Conservation (phyloP, 92 coral and sea anemone genomes). For the Paragorgia papillata region DNA sequence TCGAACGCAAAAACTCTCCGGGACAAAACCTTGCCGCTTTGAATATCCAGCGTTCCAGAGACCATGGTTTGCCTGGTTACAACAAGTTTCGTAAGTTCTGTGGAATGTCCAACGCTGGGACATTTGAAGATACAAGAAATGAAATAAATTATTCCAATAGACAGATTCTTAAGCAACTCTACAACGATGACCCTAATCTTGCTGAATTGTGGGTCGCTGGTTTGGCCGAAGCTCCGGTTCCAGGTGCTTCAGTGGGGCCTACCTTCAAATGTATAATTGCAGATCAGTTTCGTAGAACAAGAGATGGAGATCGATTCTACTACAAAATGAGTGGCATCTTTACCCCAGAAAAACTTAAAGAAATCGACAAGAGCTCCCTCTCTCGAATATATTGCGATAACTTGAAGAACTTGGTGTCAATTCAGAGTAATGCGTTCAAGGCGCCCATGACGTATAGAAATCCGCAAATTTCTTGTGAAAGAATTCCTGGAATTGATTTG, state of each 20-base stretch:
- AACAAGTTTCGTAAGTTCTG: slow-evolving; percentile 1
- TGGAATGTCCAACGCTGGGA: not conserved
- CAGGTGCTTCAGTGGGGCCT: slow-evolving; percentile 79
- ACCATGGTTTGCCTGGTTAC: slow-evolving; percentile 30
- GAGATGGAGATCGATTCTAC: slow-evolving; percentile 97
- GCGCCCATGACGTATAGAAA: too few relatives aligned
- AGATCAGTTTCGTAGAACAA: slow-evolving; percentile 69
- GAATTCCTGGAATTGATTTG: too few relatives aligned
- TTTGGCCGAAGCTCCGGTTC: slow-evolving; percentile 75
- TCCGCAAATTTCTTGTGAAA: too few relatives aligned
- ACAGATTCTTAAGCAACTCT: slow-evolving; percentile 37
- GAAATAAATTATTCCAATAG: slow-evolving; percentile 8
- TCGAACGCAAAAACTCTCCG: not conserved
- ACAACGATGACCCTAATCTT: slow-evolving; percentile 69
- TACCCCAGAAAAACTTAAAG: slow-evolving; percentile 64
- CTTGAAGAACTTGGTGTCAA: slow-evolving; percentile 71
- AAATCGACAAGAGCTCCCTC: slow-evolving; percentile 68
- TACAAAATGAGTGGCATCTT: slow-evolving; percentile 75
- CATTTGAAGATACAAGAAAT: not conserved
- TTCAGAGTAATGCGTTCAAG: slow-evolving; percentile 76
- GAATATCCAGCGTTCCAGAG: slow-evolving; percentile 23
- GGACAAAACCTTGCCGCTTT: slow-evolving; percentile 21
- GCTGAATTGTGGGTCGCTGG: slow-evolving; percentile 91
- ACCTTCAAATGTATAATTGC: slow-evolving; percentile 76
- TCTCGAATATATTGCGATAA: slow-evolving; percentile 90